Evolutionary conservation across 1,140 invertebrate genomes (phyloP), one percentile per base, ranked within the genome.

Genomic region (Drosophila mayri): DNA sequence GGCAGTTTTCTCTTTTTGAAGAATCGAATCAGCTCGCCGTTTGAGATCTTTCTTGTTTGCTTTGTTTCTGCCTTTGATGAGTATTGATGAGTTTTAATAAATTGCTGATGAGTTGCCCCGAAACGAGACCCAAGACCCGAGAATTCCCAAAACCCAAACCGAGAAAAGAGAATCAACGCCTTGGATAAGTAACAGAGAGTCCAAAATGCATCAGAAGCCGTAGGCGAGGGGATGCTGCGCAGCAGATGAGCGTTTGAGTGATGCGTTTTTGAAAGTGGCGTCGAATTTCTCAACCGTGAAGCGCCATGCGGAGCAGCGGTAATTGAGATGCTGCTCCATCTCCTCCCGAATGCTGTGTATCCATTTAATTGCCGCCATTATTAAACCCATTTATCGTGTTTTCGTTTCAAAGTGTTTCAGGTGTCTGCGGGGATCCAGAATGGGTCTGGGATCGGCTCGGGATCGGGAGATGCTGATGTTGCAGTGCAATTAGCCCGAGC

Each of bases 371-470:
- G 88, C 88, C 66, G 75, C 84, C 88, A 91, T 91, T 91, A 91
- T 91, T 91, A 88, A 91, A 88, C 88, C 81, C 84, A 91, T 91
- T 91, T 91, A 88, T 91, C 88, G 88, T 91, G 88, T 91, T 91
- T 91, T 91, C 62, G 55, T 74, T 61, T 60, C 62, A 81, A 47
- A 68, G 66, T 75, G 68, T 73, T 78, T 88, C 84, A 90, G 76
- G 85, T 88, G 85, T 90, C 74, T 20, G 62, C 47, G 49, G 43
- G 46, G 61, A 65, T 41, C 11, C 18, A 50, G 49, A 66, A 16
- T 25, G 43, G 66, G 20, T 5, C 28, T 25, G 65, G 49, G 30
- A 35, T 59, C 38, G 8, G 12, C 14, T 32, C 61, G 79, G 83
- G 44, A 58, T 62, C 25, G 46, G 22, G 40, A 49, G 65, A 65